Evolutionary conservation across 2,888 invertebrate species (phyloP).

Genomic region (Pherbina coryleti): DNA sequence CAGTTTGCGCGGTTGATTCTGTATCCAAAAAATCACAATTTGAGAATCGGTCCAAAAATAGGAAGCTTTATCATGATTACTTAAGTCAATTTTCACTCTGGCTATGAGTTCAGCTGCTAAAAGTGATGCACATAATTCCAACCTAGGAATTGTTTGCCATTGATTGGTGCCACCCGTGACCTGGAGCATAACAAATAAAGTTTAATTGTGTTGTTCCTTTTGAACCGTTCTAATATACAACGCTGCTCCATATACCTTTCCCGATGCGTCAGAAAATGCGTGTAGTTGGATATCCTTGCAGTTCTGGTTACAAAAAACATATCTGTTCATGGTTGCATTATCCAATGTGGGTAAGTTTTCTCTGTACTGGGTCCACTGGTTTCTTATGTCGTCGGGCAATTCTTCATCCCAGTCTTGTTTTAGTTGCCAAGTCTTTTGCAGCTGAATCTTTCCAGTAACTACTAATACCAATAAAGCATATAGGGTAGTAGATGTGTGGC

Average conservation of each 20-base stretch:
- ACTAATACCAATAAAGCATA: too few relatives aligned
- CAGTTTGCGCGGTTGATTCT: background rate
- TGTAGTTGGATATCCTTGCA: too few relatives aligned
- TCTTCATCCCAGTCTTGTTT: too few relatives aligned
- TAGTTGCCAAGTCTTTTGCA: too few relatives aligned
- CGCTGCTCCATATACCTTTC: constrained; percentile 34
- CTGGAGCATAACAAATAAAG: constrained; percentile 31
- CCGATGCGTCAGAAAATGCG: background rate
- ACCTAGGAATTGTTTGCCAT: constrained; percentile 31
- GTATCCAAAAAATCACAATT: background rate
- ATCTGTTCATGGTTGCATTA: background rate
- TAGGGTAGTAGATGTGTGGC: too few relatives aligned
- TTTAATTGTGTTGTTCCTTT: too few relatives aligned
- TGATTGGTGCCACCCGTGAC: constrained; percentile 38
- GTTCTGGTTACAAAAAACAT: too few relatives aligned
- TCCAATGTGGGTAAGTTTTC: too few relatives aligned
- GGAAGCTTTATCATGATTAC: background rate
- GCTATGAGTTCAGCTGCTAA: constrained; percentile 34
- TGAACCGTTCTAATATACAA: background rate
- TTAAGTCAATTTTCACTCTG: background rate
- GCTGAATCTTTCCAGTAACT: too few relatives aligned
- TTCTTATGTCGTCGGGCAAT: too few relatives aligned
- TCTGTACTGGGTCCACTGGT: too few relatives aligned
- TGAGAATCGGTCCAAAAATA: constrained; percentile 43
- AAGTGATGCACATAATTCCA: constrained; percentile 33